Base-by-base conservation (phyloP, 2,888 invertebrate genomes). In the Hirudinaria manillensis region DNA sequence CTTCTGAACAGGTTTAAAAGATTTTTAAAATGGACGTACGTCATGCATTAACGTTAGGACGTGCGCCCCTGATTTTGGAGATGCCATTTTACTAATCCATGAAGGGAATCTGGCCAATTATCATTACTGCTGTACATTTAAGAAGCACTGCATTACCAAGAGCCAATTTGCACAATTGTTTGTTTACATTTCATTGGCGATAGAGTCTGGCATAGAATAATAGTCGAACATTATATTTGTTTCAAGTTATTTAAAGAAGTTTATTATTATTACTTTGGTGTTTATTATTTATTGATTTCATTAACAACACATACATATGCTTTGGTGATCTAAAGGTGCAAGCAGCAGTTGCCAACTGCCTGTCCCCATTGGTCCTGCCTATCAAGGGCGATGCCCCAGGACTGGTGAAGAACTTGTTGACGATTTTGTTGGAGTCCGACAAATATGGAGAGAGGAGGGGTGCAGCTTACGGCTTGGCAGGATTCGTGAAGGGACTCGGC, bases 401-500 rank as follows among this genome's bases (percentile, higher is more conserved):
- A 74, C 90, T 96, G 81, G 91, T 97, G 71, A 91, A 92, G 82
- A 92, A 92, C 83, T 89, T 99, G 53, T 89, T 85, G 77, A 79
- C 81, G 13, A 80, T 83, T 16, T 80, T 85, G 27, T 80, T 85
- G 56, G 83, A 83, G 75, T 83, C 84, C 2, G 83, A 84, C 61
- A 83, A 82, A 74, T 85, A 83, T 75, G 85, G 83, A 16, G 84
- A 85, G 79, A 80, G 85, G 38, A 81, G 81, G 55, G 99, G 99
- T 19, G 98, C 99, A 0, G 97, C 98, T 0, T 97, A 97, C 84
- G 97, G 98, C 19, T 89, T 99, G 76, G 98, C 98, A 0, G 98
- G 98, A 1, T 82, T 89, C 56, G 93, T 99, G 75, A 97, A 98
- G 86, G 99, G 99, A 0, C 90, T 98, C 84, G 98, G 98, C 32